Evolutionary conservation across 2,888 invertebrate species (phyloP).

Genomic region (Epinotia ramella): DNA sequence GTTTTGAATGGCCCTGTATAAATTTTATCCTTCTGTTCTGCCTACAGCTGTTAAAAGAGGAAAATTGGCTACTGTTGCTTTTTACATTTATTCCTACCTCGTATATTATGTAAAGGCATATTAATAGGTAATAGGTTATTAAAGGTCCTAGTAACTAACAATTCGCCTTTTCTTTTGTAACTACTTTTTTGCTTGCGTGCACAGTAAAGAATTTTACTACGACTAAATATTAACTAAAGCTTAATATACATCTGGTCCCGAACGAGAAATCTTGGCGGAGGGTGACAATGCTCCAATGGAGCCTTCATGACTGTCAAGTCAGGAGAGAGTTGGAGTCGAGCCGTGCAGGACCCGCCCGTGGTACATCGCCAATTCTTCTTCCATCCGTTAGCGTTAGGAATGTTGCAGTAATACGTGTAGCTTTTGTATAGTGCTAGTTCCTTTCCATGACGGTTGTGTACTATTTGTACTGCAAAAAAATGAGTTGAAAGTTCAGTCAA

Average conservation of each 20-base stretch:
- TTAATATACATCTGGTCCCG: constrained; percentile 1
- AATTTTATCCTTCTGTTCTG: too few species aligned
- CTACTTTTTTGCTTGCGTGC: too few species aligned
- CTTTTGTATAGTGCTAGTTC: constrained; percentile 40
- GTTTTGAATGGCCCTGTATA: too few species aligned
- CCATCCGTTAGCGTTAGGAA: not conserved
- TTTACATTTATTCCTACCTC: too few species aligned
- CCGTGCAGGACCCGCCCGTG: constrained; percentile 6
- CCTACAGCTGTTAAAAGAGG: too few species aligned
- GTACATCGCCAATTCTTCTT: constrained; percentile 20
- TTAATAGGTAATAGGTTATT: too few species aligned
- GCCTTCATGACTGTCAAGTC: constrained; percentile 17
- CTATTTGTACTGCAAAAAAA: constrained; percentile 22
- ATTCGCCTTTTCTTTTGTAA: too few species aligned
- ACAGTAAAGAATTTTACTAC: too few species aligned
- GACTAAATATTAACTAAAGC: not conserved
- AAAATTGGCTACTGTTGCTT: too few species aligned
- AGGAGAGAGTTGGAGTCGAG: constrained; percentile 45
- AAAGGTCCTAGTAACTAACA: too few species aligned
- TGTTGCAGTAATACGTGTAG: constrained; percentile 41
- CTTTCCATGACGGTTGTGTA: constrained; percentile 34
- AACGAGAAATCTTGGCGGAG: constrained; percentile 33
- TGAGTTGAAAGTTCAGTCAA: too few species aligned
- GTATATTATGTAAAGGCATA: too few species aligned
- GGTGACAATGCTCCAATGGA: constrained; percentile 24